Conservation (phyloP, 2,113 vertebrate species). For the Archilochus colubris region DNA sequence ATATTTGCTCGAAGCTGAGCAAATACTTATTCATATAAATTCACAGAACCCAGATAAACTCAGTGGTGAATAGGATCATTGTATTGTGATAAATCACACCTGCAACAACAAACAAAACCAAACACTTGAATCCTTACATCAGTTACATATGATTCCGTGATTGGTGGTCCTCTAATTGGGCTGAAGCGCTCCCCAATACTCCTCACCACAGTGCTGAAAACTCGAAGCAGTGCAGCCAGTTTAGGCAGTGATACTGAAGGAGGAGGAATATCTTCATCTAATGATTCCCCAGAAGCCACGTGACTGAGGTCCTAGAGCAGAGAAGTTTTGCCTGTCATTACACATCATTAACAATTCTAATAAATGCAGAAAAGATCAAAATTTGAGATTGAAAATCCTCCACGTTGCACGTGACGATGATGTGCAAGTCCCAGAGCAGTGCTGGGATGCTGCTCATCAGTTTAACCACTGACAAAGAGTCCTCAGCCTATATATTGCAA, state of each 20-base stretch:
- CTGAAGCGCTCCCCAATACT: constrained; percentile 97
- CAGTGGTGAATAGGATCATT: not conserved
- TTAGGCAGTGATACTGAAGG: constrained; percentile 95
- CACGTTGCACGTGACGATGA: no score
- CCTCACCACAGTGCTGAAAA: constrained; percentile 97
- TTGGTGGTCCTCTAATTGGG: constrained; percentile 91
- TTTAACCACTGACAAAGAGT: not conserved
- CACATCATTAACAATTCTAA: not conserved
- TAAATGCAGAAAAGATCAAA: not conserved
- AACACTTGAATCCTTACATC: constrained; percentile 80
- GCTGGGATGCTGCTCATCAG: not conserved
- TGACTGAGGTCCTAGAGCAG: constrained; percentile 90
- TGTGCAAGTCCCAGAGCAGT: not conserved
- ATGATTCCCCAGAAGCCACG: constrained; percentile 86
- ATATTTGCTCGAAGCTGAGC: not conserved
- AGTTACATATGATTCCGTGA: constrained; percentile 93
- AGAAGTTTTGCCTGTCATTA: not conserved
- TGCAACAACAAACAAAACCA: not conserved
- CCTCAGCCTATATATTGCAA: not conserved
- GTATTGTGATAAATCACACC: rapidly evolving
- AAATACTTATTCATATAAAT: rapidly evolving
- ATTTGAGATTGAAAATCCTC: not conserved
- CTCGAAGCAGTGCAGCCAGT: constrained; percentile 92
- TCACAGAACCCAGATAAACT: not conserved
- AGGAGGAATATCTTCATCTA: constrained; percentile 95